Evolutionary conservation across 2,113 vertebrate species (phyloP).

Genomic region (Corythoichthys haematopterus): DNA sequence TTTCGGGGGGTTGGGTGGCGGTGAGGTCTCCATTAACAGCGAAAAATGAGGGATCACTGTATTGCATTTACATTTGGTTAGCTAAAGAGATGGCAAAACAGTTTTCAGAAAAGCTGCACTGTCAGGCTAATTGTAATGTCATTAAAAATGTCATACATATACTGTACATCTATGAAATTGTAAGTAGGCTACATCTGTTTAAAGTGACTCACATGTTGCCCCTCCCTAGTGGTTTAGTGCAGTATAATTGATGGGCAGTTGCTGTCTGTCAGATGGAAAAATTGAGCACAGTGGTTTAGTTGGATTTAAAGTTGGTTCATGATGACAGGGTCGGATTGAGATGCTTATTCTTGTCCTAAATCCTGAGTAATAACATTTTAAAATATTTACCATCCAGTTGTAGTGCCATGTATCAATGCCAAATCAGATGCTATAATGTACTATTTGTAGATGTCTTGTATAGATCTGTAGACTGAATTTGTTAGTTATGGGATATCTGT

Average conservation of each 20-base stretch:
- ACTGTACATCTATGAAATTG: conserved; percentile 22
- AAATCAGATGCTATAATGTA: not conserved
- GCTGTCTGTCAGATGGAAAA: conserved; percentile 47
- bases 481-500: not conserved
- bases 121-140: conserved; percentile 21
- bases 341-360: conserved; percentile 38
- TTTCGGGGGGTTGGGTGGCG: too few relatives aligned
- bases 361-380: conserved; percentile 18
- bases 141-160: conserved; percentile 9
- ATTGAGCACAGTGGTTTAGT: conserved; percentile 45
- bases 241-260: conserved; percentile 58
- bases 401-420: not conserved
- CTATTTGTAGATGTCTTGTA: not conserved
- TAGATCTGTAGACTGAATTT: not conserved
- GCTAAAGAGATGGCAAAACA: conserved; percentile 11
- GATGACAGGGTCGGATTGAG: conserved; percentile 54
- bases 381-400: conserved; percentile 24
- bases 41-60: too few relatives aligned
- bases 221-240: conserved; percentile 37
- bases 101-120: conserved; percentile 17
- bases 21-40: too few relatives aligned
- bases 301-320: conserved; percentile 29
- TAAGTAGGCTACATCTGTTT: conserved; percentile 12
- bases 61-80: conserved; percentile 1
- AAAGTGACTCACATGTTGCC: conserved; percentile 32